Base-by-base conservation (phyloP, 1,140 invertebrate genomes). In the Drosophila nannoptera region DNA sequence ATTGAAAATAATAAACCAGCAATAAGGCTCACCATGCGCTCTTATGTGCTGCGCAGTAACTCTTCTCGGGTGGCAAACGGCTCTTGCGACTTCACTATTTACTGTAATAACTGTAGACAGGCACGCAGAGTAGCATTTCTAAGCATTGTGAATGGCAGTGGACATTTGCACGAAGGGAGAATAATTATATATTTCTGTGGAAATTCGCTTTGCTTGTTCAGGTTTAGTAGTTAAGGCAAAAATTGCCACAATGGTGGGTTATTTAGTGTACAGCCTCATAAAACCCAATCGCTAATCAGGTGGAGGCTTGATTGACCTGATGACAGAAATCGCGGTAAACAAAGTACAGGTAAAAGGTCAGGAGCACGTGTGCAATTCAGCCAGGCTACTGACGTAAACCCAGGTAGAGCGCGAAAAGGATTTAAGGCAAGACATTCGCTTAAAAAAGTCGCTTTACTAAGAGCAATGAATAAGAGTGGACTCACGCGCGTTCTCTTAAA, bases 361-460 rank as follows among this genome's bases (percentile, higher is more conserved):
- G 1, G 29, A 14, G 42, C 55, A 54, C 50, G 46, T 49, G 33
- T 58, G 42, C 45, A 42, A 61, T 50, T 61, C 12, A 9, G 22
- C 22, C 3, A 22, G 22, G n/a, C 40, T 53, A 63, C 42, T 54
- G 42, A 36, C n/a, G 14, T 36, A 5, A n/a, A n/a, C 11, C 11
- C 63, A 66, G 63, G 63, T 66, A 66, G 12, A n/a, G 2, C 12
- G 2, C 3, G 40, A 42, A 63, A 45, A 31, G 32, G 29, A 36
- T 9, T 12, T 0, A 43, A 50, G 8, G 7, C 12, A 16, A 11
- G 45, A 4, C n/a, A 31, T 22, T 22, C 22, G 22, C 22, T 22
- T 22, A 22, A 22, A 22, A 22, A 22, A 22, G 1, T 22, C 22
- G 22, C 22, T 22, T 22, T 22, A 22, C 22, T 22, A 22, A 22